Evolutionary conservation across 2,113 vertebrate species (phyloP), one percentile per base, ranked within the genome.

Genomic region (Corynorhinus townsendii): DNA sequence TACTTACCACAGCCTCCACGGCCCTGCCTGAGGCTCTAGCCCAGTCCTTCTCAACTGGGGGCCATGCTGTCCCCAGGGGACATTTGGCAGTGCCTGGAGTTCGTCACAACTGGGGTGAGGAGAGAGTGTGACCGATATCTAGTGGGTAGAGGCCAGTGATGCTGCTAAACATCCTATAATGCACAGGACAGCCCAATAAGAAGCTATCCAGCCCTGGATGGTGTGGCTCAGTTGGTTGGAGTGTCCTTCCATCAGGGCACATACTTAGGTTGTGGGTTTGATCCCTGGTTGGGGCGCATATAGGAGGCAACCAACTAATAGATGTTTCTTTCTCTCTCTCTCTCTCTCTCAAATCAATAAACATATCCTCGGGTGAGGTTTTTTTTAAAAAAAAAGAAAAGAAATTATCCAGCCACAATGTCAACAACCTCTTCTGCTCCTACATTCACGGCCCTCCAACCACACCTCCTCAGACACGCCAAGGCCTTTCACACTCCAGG

Each of bases 371-470:
- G 0, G 12, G 62, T 33, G 28, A 64, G 62, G 12, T 30, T 14
- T 64, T 40, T 40, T 40, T 40, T n/a, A n/a, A n/a, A 40, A 54
- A 54, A 54, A 22, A 20, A 33, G 12, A 15, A 64, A 64, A 62
- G 11, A 19, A 17, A 28, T 22, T 3, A 28, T 40, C 66, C n/a
- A 33, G 14, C 9, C 52, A 22, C n/a, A 43, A 64, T 12, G 20
- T 20, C 35, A 43, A 7, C 30, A 28, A 9, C 38, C 20, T 22
- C 43, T 24, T 11, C 28, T 26, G 3, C 75, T 7, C 16, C 19
- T 5, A 0, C 11, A 0, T 24, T 56, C 22, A 24, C 9, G 9
- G 12, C 17, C 4, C 49, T 33, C 19, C 81, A 52, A 5, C 30
- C 3, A 11, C 40, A 26, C 47, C 20, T 66, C 14, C 47, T 59